phyloP scores from a whole-genome alignment of 2,797 vertebrate species.

The Bradypodion pumilum region DNA sequence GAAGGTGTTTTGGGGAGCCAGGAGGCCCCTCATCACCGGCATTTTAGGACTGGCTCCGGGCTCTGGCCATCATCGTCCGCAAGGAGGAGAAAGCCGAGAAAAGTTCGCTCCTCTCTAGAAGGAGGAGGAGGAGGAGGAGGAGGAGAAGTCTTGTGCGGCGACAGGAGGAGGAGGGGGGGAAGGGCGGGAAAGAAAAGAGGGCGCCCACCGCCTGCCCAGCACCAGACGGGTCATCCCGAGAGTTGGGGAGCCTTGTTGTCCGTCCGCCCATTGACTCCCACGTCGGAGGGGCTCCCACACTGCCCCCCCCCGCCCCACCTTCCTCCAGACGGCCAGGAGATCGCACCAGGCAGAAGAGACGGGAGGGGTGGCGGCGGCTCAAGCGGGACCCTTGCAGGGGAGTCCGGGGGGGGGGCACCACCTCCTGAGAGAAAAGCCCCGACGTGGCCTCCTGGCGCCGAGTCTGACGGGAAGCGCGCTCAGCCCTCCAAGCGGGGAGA shows the following conservation, averaged over 20 bases:
- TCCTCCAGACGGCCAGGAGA: not conserved
- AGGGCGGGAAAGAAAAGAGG: too few relatives aligned
- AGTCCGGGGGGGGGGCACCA: too few relatives aligned
- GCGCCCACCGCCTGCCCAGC: not conserved
- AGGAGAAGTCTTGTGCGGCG: too few relatives aligned
- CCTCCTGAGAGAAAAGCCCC: not conserved
- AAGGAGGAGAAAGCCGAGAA: too few relatives aligned
- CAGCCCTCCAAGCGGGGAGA: not conserved
- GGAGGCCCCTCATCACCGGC: slow-evolving; percentile 99
- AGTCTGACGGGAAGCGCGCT: slow-evolving; percentile 2
- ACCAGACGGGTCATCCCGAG: not conserved
- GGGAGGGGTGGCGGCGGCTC: not conserved
- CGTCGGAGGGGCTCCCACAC: not conserved
- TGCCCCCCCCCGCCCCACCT: not conserved
- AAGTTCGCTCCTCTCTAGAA: too few relatives aligned
- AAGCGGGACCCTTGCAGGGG: too few relatives aligned
- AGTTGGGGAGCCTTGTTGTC: not conserved
- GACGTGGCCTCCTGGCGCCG: not conserved
- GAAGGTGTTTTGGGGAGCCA: slow-evolving; percentile 98
- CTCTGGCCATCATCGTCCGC: slow-evolving; percentile 7
- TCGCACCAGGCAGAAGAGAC: not conserved
- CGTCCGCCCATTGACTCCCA: not conserved
- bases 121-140: not conserved
- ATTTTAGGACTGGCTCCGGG: slow-evolving; percentile 78
- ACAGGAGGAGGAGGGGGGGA: not conserved